Percentiles rank a stretch among this genome's conserved stretches.
phyloP scores from a whole-genome alignment of 2,113 vertebrate genomes.

The Serinus canaria region DNA sequence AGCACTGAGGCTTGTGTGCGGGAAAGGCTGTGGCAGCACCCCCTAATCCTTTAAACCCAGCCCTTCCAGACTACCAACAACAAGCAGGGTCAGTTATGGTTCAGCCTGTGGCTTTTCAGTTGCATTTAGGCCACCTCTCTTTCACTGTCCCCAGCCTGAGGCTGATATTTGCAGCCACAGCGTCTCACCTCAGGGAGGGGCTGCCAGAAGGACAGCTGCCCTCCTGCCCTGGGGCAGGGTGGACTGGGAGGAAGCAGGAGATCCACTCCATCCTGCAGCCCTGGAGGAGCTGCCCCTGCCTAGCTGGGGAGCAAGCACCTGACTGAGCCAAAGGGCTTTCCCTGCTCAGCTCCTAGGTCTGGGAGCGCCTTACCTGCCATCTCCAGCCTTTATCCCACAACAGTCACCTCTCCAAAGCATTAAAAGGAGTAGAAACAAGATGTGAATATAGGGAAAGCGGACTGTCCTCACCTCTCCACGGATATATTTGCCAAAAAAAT shows the following conservation, averaged over 20 bases:
- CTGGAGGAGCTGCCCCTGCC: background rate
- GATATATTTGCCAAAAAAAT: background rate
- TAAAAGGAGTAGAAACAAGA: background rate
- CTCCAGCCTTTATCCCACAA: background rate
- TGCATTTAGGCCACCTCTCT: background rate
- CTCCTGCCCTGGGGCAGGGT: rapidly evolving
- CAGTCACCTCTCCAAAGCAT: background rate
- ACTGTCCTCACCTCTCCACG: background rate
- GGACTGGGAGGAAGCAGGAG: background rate
- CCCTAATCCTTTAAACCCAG: background rate
- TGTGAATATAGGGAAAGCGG: background rate
- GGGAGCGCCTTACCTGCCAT: background rate
- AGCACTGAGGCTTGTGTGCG: background rate
- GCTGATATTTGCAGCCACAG: background rate
- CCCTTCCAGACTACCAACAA: background rate
- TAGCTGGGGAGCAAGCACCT: background rate
- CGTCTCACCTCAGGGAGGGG: rapidly evolving
- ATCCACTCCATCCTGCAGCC: background rate
- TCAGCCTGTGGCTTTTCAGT: background rate
- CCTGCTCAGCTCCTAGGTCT: rapidly evolving
- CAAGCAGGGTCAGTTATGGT: background rate
- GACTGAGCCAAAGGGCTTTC: background rate
- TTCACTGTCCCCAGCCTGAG: background rate
- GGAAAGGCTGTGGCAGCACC: background rate
- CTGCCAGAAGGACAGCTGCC: background rate